phyloP scores from a whole-genome alignment of 30 jellyfish, hydroid and myxozoan species.

The Aurelia coerulea region DNA sequence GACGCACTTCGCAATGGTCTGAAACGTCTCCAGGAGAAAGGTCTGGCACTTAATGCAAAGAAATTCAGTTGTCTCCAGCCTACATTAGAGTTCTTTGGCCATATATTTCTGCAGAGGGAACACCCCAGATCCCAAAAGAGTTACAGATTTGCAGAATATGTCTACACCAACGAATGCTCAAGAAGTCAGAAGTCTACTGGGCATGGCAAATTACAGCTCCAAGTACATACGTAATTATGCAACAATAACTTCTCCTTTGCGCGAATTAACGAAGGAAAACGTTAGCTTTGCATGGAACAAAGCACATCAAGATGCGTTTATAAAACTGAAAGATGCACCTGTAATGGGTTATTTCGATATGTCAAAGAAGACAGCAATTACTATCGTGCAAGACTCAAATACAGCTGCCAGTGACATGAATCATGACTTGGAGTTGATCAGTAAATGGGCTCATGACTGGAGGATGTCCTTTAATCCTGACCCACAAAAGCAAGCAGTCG shows the following conservation, averaged over 20 bases:
- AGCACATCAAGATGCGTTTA: too few relatives aligned
- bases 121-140: conserved; percentile 30
- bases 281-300: too few relatives aligned
- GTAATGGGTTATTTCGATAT: conserved; percentile 7
- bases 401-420: too few relatives aligned
- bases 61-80: neutral
- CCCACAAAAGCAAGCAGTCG: too few relatives aligned
- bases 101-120: conserved; percentile 24
- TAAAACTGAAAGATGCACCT: neutral
- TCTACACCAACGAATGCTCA: conserved; percentile 6
- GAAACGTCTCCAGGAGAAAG: too few relatives aligned
- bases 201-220: conserved; percentile 36
- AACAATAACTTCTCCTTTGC: conserved; percentile 47
- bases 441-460: too few relatives aligned
- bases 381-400: conserved; percentile 33
- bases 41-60: conserved; percentile 1
- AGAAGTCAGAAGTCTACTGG: conserved; percentile 41
- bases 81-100: conserved; percentile 10
- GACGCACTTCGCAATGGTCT: too few relatives aligned
- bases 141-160: conserved; percentile 9
- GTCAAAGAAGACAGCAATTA: conserved; percentile 12
- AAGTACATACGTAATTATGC: conserved; percentile 11
- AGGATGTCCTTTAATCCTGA: too few relatives aligned
- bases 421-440: too few relatives aligned
- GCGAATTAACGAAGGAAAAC: conserved; percentile 18